Conservation (phyloP, 2,888 invertebrate species). For the Diloba caeruleocephala region DNA sequence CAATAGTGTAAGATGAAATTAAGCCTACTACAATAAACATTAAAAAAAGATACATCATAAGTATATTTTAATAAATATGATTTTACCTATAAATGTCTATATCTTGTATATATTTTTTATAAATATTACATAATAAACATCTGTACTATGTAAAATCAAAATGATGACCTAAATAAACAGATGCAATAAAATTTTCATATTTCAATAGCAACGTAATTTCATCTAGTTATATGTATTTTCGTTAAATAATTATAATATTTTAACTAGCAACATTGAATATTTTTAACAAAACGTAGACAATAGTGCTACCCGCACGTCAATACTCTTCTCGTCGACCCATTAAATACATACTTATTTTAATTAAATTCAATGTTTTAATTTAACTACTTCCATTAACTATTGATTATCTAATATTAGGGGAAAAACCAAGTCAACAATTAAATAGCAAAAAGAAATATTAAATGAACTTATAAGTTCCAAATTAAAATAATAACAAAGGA, state of each 20-base stretch:
- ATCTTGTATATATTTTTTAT: constrained; percentile 33
- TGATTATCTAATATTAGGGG: constrained; percentile 42
- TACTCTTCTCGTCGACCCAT: constrained; percentile 51
- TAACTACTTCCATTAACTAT: constrained; percentile 60
- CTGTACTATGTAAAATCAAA: constrained; percentile 36
- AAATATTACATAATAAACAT: constrained; percentile 30
- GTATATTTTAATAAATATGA: constrained; percentile 44
- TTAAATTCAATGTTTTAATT: constrained; percentile 69
- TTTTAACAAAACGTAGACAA: constrained; percentile 56
- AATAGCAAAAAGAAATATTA: constrained; percentile 21
- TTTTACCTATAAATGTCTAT: constrained; percentile 43
- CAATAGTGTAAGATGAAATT: constrained; percentile 33
- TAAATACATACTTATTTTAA: constrained; percentile 56
- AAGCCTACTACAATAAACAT: constrained; percentile 40
- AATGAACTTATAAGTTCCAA: constrained; percentile 19
- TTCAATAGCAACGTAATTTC: constrained; percentile 51
- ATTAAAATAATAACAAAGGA: constrained; percentile 33
- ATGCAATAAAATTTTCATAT: constrained; percentile 49
- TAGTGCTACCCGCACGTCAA: constrained; percentile 75
- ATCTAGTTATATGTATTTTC: constrained; percentile 42
- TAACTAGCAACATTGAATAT: constrained; percentile 61
- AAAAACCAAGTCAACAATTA: constrained; percentile 17
- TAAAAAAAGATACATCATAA: constrained; percentile 44
- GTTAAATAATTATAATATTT: constrained; percentile 52
- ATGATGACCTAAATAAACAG: constrained; percentile 19